Base-by-base conservation (phyloP, 2,113 vertebrate species). In the Catharus fuscescens region DNA sequence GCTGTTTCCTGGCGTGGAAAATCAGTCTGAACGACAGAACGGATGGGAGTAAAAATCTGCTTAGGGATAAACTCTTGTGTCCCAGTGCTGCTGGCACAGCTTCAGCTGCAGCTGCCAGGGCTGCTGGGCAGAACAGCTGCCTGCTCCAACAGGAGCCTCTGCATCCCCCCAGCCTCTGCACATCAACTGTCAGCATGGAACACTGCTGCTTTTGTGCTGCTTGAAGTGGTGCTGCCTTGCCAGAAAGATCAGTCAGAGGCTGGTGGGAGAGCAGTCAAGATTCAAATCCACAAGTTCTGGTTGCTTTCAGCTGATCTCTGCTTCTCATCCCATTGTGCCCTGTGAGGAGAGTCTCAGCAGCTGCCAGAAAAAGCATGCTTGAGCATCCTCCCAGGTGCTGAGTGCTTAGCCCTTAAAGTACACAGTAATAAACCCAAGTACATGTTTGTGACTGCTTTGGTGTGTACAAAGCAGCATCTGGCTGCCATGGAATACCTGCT, bases 81-180 rank as follows among this genome's bases (percentile, higher is more conserved):
- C 42, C 74, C 57, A 0, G 36, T 61, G 62, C 64, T 74, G 29
- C 65, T 95, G 95, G 91, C 91, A 89, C 42, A 14, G 73, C 47
- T 78, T 70, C 90, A 89, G 70, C 70, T 56, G 78, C 91, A 85
- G 88, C 88, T 94, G 93, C 88, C 86, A 86, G 32, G 48, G 32
- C 91, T 76, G 67, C 86, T 86, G 80, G 86, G 86, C 72, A 74
- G 54, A 86, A 10, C 92, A 94, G 94, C 92, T 96, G 94, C 89
- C 69, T 86, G 86, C 72, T 79, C 47, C 24, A 76, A 53, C 77
- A 89, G 88, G 94, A 91, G 92, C 83, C 74, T 80, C 71, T 88
- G 82, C 40, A 0, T 26, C n/a, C 57, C 66, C n/a, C 29, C 56
- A 32, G 69, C 52, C 80, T 67, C 24, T 48, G 80, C 80, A 36